A percentile compares a stretch with the other conserved stretches of the same genome.
These are phyloP conservation scores for Gari tellinella DNA, from an alignment of 2,888 invertebrate genomes.

Conservation along the genomic window DNA sequence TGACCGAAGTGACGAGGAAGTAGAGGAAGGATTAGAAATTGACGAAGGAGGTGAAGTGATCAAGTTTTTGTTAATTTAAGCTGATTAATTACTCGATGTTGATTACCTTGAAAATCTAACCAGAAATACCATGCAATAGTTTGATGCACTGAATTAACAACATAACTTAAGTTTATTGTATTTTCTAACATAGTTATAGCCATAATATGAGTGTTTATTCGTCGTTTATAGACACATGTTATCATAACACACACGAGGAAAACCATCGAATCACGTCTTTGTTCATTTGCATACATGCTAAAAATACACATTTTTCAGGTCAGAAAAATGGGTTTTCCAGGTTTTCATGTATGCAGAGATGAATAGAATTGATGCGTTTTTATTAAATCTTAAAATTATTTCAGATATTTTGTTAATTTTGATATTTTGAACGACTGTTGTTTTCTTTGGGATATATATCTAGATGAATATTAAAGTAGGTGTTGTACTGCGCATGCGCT, in stretches of 20 bases:
- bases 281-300: conserved; percentile 73
- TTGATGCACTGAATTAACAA: too few species aligned
- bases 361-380: too few species aligned
- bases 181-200: too few species aligned
- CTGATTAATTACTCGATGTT: conserved; percentile 38
- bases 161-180: too few species aligned
- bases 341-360: too few species aligned
- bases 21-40: conserved; percentile 75
- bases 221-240: conserved; percentile 22
- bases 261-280: conserved; percentile 65
- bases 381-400: too few species aligned
- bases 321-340: conserved; percentile 27
- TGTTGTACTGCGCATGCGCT: conserved; percentile 66
- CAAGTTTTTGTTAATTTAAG: neutral
- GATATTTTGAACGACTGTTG: too few species aligned
- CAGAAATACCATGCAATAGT: too few species aligned
- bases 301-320: too few species aligned
- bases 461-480: conserved; percentile 67
- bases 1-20: conserved; percentile 69
- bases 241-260: conserved; percentile 7
- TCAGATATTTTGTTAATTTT: too few species aligned
- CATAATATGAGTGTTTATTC: neutral
- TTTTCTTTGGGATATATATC: conserved; percentile 64
- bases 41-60: conserved; percentile 69
- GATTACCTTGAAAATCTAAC: neutral